Percentiles rank a stretch among this genome's conserved stretches.
phyloP scores from a whole-genome alignment of 2,797 vertebrate species.

The Gambusia yucatana region DNA sequence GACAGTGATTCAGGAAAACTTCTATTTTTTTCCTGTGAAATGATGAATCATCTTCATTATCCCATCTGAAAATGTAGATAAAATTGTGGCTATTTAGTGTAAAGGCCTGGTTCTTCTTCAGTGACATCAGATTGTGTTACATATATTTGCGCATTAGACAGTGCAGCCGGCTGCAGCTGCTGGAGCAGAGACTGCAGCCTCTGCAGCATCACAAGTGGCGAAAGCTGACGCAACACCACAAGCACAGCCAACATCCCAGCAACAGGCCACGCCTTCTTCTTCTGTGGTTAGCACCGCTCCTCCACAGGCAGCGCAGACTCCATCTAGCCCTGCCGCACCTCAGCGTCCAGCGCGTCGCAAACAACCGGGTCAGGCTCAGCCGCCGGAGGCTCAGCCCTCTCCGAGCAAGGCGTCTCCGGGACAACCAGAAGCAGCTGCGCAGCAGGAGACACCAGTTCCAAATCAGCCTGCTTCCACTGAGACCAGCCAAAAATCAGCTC shows the following conservation, averaged over 20 bases:
- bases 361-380: conserved; percentile 57
- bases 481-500: conserved; percentile 58
- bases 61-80: background rate
- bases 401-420: conserved; percentile 45
- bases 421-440: conserved; percentile 43
- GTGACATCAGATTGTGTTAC: conserved; percentile 11
- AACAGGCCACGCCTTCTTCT: conserved; percentile 47
- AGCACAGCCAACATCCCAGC: conserved; percentile 59
- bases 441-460: conserved; percentile 42
- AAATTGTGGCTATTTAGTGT: background rate
- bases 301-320: conserved; percentile 69
- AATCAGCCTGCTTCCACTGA: conserved; percentile 46
- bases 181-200: conserved; percentile 59
- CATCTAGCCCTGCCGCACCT: conserved; percentile 79
- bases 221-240: conserved; percentile 72
- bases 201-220: conserved; percentile 57
- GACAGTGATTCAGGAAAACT: background rate
- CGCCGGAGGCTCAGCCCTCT: conserved; percentile 47
- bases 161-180: conserved; percentile 75
- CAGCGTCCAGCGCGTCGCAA: conserved; percentile 82
- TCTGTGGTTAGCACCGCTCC: conserved; percentile 45
- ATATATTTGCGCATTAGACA: conserved; percentile 52
- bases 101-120: conserved; percentile 4
- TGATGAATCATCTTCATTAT: background rate
- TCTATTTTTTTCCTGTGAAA: background rate